These are phyloP conservation scores for Dendrolimus punctatus DNA, from an alignment of 1,140 invertebrate genomes.

Conservation along the genomic window DNA sequence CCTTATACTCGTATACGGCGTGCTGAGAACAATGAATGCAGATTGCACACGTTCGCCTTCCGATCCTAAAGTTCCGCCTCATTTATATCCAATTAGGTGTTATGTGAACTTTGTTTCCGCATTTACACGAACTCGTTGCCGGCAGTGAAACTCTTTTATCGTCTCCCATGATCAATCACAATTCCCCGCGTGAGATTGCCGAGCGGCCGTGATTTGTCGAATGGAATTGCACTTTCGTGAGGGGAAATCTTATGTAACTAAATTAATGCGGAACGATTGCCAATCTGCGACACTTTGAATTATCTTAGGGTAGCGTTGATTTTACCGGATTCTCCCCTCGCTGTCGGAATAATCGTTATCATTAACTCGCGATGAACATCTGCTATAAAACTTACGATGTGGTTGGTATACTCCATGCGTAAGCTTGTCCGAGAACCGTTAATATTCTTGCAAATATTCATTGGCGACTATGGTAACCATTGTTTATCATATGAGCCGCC, in stretches of 20 bases:
- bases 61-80: conserved; percentile 20
- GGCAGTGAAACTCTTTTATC: conserved; percentile 28
- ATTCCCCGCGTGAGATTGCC: conserved; percentile 19
- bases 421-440: too few relatives aligned
- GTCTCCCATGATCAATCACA: conserved; percentile 23
- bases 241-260: conserved; percentile 13
- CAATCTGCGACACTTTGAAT: conserved; percentile 14
- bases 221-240: conserved; percentile 21
- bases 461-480: too few relatives aligned
- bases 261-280: conserved; percentile 12
- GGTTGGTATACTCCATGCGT: too few relatives aligned
- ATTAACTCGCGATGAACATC: conserved; percentile 14
- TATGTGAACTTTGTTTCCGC: conserved; percentile 22
- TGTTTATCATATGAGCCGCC: too few relatives aligned
- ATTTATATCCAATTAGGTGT: conserved; percentile 28
- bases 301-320: conserved; percentile 10
- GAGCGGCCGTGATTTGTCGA: conserved; percentile 18
- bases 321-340: conserved; percentile 10
- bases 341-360: conserved; percentile 16
- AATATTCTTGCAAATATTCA: too few relatives aligned
- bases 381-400: conserved; percentile 11
- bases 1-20: conserved; percentile 13
- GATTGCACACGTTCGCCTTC: conserved; percentile 16
- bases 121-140: conserved; percentile 25
- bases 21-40: conserved; percentile 25